phyloP scores from a whole-genome alignment of 2,888 invertebrate species.

The Meandrusa payeni region DNA sequence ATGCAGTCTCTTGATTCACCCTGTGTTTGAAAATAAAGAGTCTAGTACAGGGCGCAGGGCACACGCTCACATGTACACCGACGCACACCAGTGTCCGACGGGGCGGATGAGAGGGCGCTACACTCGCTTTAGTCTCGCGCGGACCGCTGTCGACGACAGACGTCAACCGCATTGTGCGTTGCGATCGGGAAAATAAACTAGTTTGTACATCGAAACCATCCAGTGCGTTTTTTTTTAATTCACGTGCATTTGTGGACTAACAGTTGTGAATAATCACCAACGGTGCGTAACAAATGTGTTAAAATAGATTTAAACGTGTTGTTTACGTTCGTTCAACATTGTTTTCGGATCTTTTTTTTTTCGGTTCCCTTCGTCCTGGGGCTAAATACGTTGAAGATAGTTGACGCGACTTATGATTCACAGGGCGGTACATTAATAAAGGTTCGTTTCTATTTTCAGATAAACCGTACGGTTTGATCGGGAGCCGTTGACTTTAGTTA shows the following conservation, averaged over 20 bases:
- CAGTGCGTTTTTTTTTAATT: slow-evolving; percentile 55
- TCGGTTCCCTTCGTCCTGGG: slow-evolving; percentile 51
- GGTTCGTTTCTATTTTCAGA: slow-evolving; percentile 77
- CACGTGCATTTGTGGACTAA: slow-evolving; percentile 66
- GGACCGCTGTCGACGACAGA: slow-evolving; percentile 61
- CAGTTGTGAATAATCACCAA: slow-evolving; percentile 60
- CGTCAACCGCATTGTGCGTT: slow-evolving; percentile 57
- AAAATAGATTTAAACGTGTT: slow-evolving; percentile 24
- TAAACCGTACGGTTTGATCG: slow-evolving; percentile 73
- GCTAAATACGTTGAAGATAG: slow-evolving; percentile 58
- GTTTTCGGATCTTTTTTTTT: slow-evolving; percentile 40
- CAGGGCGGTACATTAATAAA: slow-evolving; percentile 66
- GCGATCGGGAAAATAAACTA: slow-evolving; percentile 73
- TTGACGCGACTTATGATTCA: slow-evolving; percentile 56
- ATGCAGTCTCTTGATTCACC: slow-evolving; percentile 40
- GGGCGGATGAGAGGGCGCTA: slow-evolving; percentile 67
- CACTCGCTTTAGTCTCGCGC: slow-evolving; percentile 78
- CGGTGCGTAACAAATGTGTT: slow-evolving; percentile 57
- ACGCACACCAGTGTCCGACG: slow-evolving; percentile 52
- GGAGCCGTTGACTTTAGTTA: slow-evolving; percentile 71
- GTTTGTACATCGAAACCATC: slow-evolving; percentile 70
- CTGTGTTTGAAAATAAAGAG: slow-evolving; percentile 66
- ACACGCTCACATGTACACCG: slow-evolving; percentile 47
- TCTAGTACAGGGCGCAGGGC: slow-evolving; percentile 51
- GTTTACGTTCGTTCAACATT: slow-evolving; percentile 34